Evolutionary conservation across 2,888 invertebrate genomes (phyloP), one percentile per base, ranked within the genome.

Genomic region (Vanessa cardui): DNA sequence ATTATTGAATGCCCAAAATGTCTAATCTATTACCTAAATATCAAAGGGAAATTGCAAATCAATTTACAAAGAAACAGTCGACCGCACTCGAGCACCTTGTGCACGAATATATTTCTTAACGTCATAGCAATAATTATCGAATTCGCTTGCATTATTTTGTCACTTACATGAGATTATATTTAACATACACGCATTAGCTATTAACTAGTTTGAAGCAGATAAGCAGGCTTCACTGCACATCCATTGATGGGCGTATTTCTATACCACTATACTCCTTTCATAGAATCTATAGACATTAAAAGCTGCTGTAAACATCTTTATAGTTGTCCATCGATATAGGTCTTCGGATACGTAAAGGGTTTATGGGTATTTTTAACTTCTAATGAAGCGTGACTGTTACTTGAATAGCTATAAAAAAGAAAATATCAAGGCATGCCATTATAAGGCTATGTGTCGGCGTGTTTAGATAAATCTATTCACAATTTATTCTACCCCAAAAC

Each of bases 161-260:
- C 44, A n/a, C 5, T 20, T 16, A 39, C 39, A 47, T 31, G 45
- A 64, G 49, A 59, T 68, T 54, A 71, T 60, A 63, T 64, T 45
- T 54, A 54, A 54, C 70, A 59, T 70, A 70, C 62, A 66, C 65
- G 69, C 68, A 71, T 73, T 71, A 72, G 70, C 64, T 69, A 72
- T 70, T 72, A 69, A 67, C 44, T 61, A 67, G 68, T 58, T 61
- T 61, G 64, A 49, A 61, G 59, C 59, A 69, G 76, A 75, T 76
- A 74, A 74, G 75, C 68, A 72, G 68, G 76, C 74, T 72, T 74
- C 74, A 76, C 62, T 71, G 73, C 74, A 74, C 73, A 72, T 71
- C 73, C 63, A 74, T 77, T 75, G 68, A 58, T 15, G 60, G 49
- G 49, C 47, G 47, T 64, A 52, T 66, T 62, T 63, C 64, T 62